These are phyloP conservation scores for Eidolon helvum DNA, from an alignment of 2,113 vertebrate species.

Conservation along the genomic window DNA sequence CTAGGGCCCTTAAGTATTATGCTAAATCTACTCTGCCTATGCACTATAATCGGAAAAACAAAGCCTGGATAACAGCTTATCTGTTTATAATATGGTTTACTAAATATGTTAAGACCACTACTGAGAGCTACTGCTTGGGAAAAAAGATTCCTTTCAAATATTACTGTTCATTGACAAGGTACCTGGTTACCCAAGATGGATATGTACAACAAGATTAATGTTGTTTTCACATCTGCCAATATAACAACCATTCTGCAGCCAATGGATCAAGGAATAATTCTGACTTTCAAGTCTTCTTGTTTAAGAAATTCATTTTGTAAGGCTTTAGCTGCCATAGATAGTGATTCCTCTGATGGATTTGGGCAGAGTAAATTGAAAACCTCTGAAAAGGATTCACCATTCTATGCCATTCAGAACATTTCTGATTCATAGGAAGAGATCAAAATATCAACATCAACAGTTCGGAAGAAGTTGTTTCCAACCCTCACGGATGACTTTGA, in stretches of 20 bases:
- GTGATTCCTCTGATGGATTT: neutral
- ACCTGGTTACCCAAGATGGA: neutral
- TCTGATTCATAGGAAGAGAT: neutral
- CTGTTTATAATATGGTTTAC: neutral
- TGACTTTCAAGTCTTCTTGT: neutral
- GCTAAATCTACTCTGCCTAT: neutral
- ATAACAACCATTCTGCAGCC: neutral
- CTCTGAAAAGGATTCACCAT: neutral
- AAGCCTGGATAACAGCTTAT: neutral
- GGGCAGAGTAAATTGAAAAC: neutral
- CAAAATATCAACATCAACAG: neutral
- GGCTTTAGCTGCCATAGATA: neutral
- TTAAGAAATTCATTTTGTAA: neutral
- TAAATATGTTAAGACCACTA: neutral
- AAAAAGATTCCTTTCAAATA: neutral
- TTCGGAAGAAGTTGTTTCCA: neutral
- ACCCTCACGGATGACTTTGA: neutral
- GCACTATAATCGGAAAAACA: neutral
- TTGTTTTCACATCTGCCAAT: neutral
- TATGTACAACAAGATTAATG: neutral
- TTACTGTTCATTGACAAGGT: neutral
- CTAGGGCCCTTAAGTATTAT: neutral
- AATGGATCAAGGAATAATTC: neutral
- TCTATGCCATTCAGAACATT: neutral
- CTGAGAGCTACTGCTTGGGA: neutral